phyloP scores from a whole-genome alignment of 2,113 vertebrate genomes.

The Plestiodon gilberti region DNA sequence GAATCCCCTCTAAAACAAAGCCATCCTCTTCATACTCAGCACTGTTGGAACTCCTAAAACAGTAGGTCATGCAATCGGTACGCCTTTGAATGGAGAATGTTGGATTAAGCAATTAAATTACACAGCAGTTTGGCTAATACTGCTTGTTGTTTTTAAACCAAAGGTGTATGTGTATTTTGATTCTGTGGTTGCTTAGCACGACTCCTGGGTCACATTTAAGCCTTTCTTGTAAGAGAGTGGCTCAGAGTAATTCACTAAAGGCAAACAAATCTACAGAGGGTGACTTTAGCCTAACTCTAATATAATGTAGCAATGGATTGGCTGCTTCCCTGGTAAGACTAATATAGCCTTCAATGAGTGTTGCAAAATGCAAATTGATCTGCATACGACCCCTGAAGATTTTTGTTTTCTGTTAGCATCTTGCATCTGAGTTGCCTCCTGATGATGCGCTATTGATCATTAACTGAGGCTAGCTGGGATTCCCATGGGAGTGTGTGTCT shows the following conservation, averaged over 20 bases:
- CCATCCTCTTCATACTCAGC: neutral
- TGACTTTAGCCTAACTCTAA: neutral
- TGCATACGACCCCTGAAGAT: neutral
- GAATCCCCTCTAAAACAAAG: neutral
- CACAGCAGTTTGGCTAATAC: neutral
- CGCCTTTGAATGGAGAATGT: neutral
- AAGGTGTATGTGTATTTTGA: neutral
- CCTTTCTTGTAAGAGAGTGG: neutral
- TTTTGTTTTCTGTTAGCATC: neutral
- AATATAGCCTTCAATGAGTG: neutral
- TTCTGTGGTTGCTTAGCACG: neutral
- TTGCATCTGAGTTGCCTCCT: neutral
- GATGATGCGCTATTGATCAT: accelerated
- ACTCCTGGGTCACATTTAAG: neutral
- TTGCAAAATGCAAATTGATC: neutral
- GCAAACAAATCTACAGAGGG: neutral
- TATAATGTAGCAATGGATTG: neutral
- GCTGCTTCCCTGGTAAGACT: neutral
- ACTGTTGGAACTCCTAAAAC: neutral
- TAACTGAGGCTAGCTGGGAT: neutral
- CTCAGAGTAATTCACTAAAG: neutral
- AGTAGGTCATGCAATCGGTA: neutral
- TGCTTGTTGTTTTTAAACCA: neutral
- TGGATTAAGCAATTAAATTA: neutral
- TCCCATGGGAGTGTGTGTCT: neutral